Conservation (phyloP, 2,888 invertebrate genomes). For the Ennomos erosarius region DNA sequence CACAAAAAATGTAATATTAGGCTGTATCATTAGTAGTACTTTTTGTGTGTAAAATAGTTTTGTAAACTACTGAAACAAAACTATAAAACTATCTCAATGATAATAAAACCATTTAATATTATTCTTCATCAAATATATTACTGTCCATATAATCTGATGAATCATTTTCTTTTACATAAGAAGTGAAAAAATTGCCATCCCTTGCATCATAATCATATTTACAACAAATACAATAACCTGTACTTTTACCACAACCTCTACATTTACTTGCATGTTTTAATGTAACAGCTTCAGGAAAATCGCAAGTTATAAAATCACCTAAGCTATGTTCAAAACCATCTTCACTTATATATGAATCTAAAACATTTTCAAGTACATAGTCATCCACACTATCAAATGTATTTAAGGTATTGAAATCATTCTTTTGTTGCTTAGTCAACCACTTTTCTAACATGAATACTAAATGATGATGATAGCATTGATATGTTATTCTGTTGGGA, state of each 20-base stretch:
- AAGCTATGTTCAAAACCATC: conserved; percentile 46
- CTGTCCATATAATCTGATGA: conserved; percentile 72
- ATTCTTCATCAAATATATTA: conserved; percentile 67
- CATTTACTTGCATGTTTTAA: conserved; percentile 75
- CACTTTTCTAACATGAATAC: conserved; percentile 97
- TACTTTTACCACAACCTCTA: conserved; percentile 71
- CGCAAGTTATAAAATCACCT: conserved; percentile 66
- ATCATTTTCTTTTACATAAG: conserved; percentile 64
- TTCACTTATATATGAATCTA: conserved; percentile 54
- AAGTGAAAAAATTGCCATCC: conserved; percentile 70
- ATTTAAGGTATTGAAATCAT: conserved; percentile 91
- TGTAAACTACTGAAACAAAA: too few relatives aligned
- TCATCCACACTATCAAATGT: conserved; percentile 88
- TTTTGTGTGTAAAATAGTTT: too few relatives aligned
- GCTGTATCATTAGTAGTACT: too few relatives aligned
- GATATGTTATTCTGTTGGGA: conserved; percentile 88
- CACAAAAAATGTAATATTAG: too few relatives aligned
- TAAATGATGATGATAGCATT: conserved; percentile 97
- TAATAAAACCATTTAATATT: conserved; percentile 8
- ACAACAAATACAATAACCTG: conserved; percentile 68
- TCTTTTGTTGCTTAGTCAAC: conserved; percentile 89
- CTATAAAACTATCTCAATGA: too few relatives aligned
- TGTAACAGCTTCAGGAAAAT: conserved; percentile 71
- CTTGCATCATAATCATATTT: conserved; percentile 62
- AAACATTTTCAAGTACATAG: conserved; percentile 87